phyloP scores from a whole-genome alignment of 1,140 invertebrate species.

The Panulirus ornatus region DNA sequence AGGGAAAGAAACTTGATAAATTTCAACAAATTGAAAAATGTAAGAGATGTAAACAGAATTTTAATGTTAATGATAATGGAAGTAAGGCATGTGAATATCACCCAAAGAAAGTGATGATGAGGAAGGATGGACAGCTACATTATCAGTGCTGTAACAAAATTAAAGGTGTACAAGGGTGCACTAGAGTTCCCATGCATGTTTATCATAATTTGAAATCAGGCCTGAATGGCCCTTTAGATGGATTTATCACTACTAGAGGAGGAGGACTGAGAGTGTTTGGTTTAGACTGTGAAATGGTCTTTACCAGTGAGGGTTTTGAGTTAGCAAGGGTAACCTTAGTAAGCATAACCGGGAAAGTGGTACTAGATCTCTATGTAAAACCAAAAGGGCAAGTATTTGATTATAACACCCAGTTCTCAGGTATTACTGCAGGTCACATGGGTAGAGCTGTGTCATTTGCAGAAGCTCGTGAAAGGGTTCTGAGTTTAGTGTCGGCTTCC shows the following conservation, averaged over 20 bases:
- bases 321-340: conserved; percentile 90
- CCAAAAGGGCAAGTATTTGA: conserved; percentile 88
- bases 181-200: conserved; percentile 29
- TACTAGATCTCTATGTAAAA: conserved; percentile 89
- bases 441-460: conserved; percentile 77
- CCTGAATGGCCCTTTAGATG: conserved; percentile 52
- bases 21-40: conserved; percentile 45
- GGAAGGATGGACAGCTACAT: conserved; percentile 42
- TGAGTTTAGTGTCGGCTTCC: conserved; percentile 79
- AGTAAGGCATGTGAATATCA: conserved; percentile 56
- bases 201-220: conserved; percentile 53
- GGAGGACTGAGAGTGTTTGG: conserved; percentile 82
- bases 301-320: conserved; percentile 89
- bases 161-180: conserved; percentile 56
- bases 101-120: conserved; percentile 44
- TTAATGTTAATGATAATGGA: conserved; percentile 55
- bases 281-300: conserved; percentile 96
- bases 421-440: conserved; percentile 77
- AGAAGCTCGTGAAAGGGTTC: conserved; percentile 80
- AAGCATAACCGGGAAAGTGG: conserved; percentile 83
- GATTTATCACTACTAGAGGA: conserved; percentile 5
- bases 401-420: conserved; percentile 87
- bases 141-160: conserved; percentile 62
- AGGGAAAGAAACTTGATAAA: not conserved
- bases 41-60: conserved; percentile 59